Conservation (phyloP, 2,888 invertebrate genomes). For the Sarcophaga subvicina region DNA sequence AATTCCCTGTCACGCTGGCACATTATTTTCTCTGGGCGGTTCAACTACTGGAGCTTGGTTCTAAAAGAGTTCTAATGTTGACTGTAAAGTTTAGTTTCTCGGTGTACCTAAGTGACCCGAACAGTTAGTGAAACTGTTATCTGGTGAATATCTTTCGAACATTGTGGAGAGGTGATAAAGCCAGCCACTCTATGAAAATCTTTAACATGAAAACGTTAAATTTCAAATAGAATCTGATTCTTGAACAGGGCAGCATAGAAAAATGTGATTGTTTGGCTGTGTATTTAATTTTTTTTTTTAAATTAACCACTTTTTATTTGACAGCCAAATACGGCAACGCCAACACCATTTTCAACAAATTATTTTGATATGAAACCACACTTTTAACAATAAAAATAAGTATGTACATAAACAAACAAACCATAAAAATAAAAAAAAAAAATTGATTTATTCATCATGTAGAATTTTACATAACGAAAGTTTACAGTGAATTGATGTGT, state of each 20-base stretch:
- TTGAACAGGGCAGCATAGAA: background rate
- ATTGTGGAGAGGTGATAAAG: too few species aligned
- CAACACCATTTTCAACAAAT: conserved; percentile 31
- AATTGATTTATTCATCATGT: too few species aligned
- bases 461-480: background rate
- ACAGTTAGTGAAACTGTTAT: too few species aligned
- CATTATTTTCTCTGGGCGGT: too few species aligned
- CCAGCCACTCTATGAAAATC: too few species aligned
- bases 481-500: too few species aligned
- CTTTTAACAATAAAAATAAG: background rate
- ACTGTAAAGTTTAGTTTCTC: too few species aligned
- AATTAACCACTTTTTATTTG: conserved; percentile 36
- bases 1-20: too few species aligned
- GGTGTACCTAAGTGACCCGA: too few species aligned
- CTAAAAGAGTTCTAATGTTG: too few species aligned
- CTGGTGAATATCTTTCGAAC: too few species aligned
- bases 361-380: conserved; percentile 16
- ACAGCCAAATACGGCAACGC: conserved; percentile 53
- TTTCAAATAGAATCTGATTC: background rate
- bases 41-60: too few species aligned
- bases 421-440: background rate
- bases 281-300: background rate
- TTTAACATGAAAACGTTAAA: background rate
- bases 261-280: background rate
- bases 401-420: background rate